A percentile compares a stretch with the other conserved stretches of the same genome.
These are phyloP conservation scores for Geophilus truncorum DNA, from an alignment of 2,888 invertebrate species.

Conservation along the genomic window DNA sequence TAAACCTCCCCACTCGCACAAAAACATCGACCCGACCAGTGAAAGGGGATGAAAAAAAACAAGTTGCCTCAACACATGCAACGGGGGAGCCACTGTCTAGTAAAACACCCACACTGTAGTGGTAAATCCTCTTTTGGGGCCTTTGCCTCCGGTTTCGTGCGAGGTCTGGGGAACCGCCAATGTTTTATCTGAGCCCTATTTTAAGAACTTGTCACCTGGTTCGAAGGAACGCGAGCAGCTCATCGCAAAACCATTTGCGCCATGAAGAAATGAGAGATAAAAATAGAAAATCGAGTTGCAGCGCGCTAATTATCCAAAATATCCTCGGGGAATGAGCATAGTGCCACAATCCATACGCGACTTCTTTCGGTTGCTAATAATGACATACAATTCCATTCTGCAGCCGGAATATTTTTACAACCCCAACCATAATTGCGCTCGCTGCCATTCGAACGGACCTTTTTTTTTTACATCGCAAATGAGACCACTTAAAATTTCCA, in stretches of 20 bases:
- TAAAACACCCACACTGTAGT: not conserved
- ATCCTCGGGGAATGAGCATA: not conserved
- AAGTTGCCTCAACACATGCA: constrained; percentile 15
- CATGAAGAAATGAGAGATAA: not conserved
- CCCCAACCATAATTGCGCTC: not conserved
- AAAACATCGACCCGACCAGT: not conserved
- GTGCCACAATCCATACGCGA: not conserved
- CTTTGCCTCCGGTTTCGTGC: not conserved
- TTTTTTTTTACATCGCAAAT: not conserved
- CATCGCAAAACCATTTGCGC: constrained; percentile 16
- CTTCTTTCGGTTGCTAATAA: not conserved
- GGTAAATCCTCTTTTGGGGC: constrained; percentile 16
- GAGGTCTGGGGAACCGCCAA: constrained; percentile 6
- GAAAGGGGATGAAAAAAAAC: constrained; percentile 3
- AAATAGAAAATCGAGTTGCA: constrained; percentile 13
- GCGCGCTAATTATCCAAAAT: constrained; percentile 5
- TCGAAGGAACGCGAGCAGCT: constrained; percentile 1
- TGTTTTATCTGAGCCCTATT: not conserved
- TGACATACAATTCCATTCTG: not conserved
- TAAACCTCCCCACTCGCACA: not conserved
- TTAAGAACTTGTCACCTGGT: constrained; percentile 20
- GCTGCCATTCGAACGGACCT: not conserved
- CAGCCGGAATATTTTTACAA: not conserved
- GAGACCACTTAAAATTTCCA: not conserved
- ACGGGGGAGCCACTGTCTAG: constrained; percentile 20